phyloP scores from a whole-genome alignment of 1,140 invertebrate species.

The Drosophila santomea region DNA sequence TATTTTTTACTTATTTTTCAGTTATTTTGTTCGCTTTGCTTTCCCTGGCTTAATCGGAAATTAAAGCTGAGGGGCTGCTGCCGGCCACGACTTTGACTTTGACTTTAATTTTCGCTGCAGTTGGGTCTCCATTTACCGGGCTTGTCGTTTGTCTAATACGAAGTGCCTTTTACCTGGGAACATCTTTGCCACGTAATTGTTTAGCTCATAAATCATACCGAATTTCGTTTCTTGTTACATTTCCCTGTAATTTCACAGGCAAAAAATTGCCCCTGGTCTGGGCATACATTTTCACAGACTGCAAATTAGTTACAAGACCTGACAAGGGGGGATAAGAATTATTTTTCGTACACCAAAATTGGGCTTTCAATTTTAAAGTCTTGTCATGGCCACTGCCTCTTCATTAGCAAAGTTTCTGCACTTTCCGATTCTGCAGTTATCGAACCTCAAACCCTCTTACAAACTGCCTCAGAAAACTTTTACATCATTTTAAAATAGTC shows the following conservation, averaged over 20 bases:
- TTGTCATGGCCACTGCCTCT: constrained; percentile 37
- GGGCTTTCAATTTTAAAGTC: constrained; percentile 31
- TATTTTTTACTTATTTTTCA: background rate
- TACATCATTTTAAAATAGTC: constrained; percentile 45
- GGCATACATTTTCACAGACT: constrained; percentile 56
- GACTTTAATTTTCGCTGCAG: constrained; percentile 71
- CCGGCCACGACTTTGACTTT: constrained; percentile 70
- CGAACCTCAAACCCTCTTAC: constrained; percentile 17
- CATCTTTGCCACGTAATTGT: constrained; percentile 76
- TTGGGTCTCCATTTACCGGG: constrained; percentile 42
- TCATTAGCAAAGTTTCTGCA: constrained; percentile 40
- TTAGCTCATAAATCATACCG: constrained; percentile 73
- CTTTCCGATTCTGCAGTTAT: background rate
- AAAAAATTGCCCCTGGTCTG: background rate
- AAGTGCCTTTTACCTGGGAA: constrained; percentile 62
- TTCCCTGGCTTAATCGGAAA: constrained; percentile 74
- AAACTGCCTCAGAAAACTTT: constrained; percentile 53
- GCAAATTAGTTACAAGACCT: constrained; percentile 55
- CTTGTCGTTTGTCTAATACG: constrained; percentile 35
- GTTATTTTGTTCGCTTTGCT: constrained; percentile 27
- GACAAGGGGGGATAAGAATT: constrained; percentile 13
- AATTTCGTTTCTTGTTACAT: constrained; percentile 62
- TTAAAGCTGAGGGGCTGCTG: constrained; percentile 78
- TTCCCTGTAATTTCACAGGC: constrained; percentile 69
- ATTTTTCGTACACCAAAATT: constrained; percentile 6